Base-by-base conservation (phyloP, 2,888 invertebrate genomes). In the Pachymerium ferrugineum region DNA sequence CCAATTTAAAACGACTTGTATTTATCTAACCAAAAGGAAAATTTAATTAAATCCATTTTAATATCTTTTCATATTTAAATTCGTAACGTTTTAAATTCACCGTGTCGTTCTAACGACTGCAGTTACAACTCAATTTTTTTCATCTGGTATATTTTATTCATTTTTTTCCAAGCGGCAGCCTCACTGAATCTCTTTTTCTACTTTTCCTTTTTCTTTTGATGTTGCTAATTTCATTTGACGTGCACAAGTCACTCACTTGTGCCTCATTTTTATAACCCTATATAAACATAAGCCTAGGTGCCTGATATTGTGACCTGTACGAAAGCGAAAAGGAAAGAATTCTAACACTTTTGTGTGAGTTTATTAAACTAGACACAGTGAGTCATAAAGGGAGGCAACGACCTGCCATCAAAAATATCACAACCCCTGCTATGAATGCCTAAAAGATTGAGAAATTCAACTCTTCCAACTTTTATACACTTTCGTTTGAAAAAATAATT, bases 361-460 rank as follows among this genome's bases (percentile, higher is more conserved):
- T 22, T 54, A 54, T 54, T 54, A 54, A 54, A 54, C 54, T 54
- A 54, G 54, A 54, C 54, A 54, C 22, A 25, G 54, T 28, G 54
- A 3, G 54, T 54, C 54, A 54, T 54, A 54, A 54, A 54, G 54
- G 54, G 54, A 54, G 54, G 54, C 54, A 54, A 54, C 54, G 54
- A 54, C 54, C 54, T 54, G 54, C 54, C 54, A 54, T 54, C 54
- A 54, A 54, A 54, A 54, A 54, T 54, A 54, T 54, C 54, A 54
- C 25, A 54, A 54, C 54, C 54, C 54, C 22, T 25, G 54, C 54
- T 28, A 54, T 54, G 54, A 54, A 54, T 54, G 54, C 54, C 54
- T 54, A 54, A 54, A 54, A 54, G 54, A 54, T 54, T 54, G 54
- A 54, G 54, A 28, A 54, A 54, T 54, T 28, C 22, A 25, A 54